Evolutionary conservation across 2,113 vertebrate species (phyloP), one percentile per base, ranked within the genome.

Genomic region (Microtus oregoni): DNA sequence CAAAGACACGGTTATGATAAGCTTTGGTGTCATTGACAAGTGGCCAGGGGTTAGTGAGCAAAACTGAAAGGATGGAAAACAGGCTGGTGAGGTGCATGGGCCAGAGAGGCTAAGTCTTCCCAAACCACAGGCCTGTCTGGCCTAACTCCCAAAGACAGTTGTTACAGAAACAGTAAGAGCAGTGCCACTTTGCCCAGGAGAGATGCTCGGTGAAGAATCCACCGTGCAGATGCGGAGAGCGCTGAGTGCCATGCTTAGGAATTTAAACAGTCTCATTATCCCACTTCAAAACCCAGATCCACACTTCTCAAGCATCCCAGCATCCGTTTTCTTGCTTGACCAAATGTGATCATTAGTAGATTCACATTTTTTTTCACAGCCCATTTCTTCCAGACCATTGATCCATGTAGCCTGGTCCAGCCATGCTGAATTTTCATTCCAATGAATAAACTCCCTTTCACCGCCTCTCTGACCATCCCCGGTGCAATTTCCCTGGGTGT

Each of bases 311-410:
- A 92, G 61, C 81, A 92, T 52, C 44, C 86, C 65, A 47, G 81
- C 63, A 89, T 68, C n/a, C 81, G 41, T 86, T 96, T 95, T 65
- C 77, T 72, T 91, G 96, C 97, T 95, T 97, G 96, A 96, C 77
- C 89, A 96, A 95, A 89, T 86, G 61, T 3, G 89, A 95, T 94
- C 92, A 96, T 96, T 95, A 94, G 77, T 85, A 47, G 85, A 95
- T 91, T 95, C 95, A 82, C 88, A 89, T 92, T 96, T 97, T 50
- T 97, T 86, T 96, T 67, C 91, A 79, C 86, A 92, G 86, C 73
- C 83, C 73, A 86, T 96, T 97, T 95, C 96, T 96, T 96, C 94
- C 96, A 96, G 97, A 85, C 96, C 96, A 89, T 83, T 97, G 97
- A 96, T 94, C 96, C 92, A 91, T 38, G 63, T 75, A 92, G 93